Base-by-base conservation (phyloP, 2,113 vertebrate genomes). In the Butastur rufipennis region DNA sequence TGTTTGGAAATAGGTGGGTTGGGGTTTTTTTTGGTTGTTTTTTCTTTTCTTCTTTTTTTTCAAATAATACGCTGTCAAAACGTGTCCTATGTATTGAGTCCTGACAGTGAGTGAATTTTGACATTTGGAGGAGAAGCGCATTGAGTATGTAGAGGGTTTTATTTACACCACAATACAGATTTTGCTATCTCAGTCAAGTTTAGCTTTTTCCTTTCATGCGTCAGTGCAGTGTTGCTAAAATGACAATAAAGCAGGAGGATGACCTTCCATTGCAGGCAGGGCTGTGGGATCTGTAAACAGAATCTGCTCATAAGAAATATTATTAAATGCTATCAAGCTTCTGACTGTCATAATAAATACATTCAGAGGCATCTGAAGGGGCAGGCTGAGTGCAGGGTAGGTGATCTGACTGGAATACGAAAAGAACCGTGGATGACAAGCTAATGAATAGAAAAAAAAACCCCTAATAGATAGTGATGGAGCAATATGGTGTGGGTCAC, bases 281-380 rank as follows among this genome's bases (percentile, higher is more conserved):
- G 56, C 70, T 75, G 43, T 81, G 89, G 56, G 40, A 87, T 81
- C 47, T 8, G 14, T 68, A 79, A 87, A 91, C 47, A 93, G 73
- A 91, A 72, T 65, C 47, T 71, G 40, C 52, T 81, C 40, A 36
- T 79, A 89, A 86, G 86, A 95, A 93, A 71, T 86, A 47, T 73
- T 86, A 90, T 89, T 96, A 85, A 96, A 85, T 66, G 36, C 34
- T 91, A 45, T 90, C 48, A 72, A 80, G 72, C 48, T 94, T 90
- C 90, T 87, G 81, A 65, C 62, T 74, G 79, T 47, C 2, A 2
- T 31, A 73, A 86, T 70, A 78, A 97, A 88, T n/a, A 58, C 14
- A 52, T 67, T 52, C 0, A 2, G 55, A 83, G 38, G 63, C 31
- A 53, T 65, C 27, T 87, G 92, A 91, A 89, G 34, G 83, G 71